Base-by-base conservation (phyloP, 2,797 vertebrate species). In the Gobio occitaniae region DNA sequence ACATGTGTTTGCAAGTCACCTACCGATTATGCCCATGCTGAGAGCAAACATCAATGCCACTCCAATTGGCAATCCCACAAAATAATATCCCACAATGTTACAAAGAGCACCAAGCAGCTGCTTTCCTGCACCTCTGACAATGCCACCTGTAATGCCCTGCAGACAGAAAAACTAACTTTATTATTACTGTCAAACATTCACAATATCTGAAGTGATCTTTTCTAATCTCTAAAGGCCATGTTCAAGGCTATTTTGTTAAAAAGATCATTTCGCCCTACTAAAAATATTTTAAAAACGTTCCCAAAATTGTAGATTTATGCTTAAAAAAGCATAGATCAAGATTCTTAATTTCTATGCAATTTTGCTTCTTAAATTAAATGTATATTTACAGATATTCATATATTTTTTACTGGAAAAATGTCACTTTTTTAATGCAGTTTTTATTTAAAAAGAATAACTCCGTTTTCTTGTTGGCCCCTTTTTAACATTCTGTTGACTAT, bases 101-200 rank as follows among this genome's bases (percentile, higher is more conserved):
- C 94, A 93, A 0, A 95, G 80, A 17, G 95, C 97, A 0, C 97
- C 97, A 3, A 96, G 48, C 88, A 92, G 95, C 93, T 97, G 97
- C 86, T 95, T 97, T 13, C 97, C 97, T 0, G 95, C 93, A 11
- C 97, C 97, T 72, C 96, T 94, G 87, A 98, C 92, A 41, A 98
- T 93, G 0, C 97, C 97, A 0, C 96, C 94, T 0, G 94, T 93
- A 0, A 97, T 96, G 0, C 83, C 91, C 97, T 98, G 12, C 13
- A 63, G 32, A 76, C 6, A 38, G 4, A 74, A 72, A 17, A 17
- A 65, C 61, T 32, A 65, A 7, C 6, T 1, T 65, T 16, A 65
- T 2, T 16, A 8, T 65, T 32, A 65, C 2, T 41, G 3, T 11
- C 17, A 69, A 47, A 74, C n/a, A 65, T 32, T 65, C 6, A 7